Base-by-base conservation (phyloP, 2,113 vertebrate genomes). In the Mus pahari region DNA sequence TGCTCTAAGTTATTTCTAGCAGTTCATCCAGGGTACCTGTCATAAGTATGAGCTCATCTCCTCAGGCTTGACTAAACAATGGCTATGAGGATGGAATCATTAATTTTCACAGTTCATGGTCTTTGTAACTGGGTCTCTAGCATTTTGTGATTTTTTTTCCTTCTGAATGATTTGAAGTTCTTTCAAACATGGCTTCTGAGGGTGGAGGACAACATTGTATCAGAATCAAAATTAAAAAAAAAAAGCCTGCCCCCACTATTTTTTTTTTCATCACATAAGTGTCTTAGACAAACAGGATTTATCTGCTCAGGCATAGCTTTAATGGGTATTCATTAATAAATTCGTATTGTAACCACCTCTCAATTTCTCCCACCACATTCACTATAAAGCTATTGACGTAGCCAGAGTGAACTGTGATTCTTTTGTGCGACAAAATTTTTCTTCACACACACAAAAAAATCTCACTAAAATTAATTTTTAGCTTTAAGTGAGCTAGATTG, bases 401-500 rank as follows among this genome's bases (percentile, higher is more conserved):
- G 28, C 22, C 33, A 81, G 86, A 79, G 87, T 90, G 20, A 96
- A 74, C 39, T 96, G 64, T 19, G 75, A n/a, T 93, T 91, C 16
- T n/a, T 94, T 88, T 88, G 79, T 77, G 42, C 64, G 89, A 89
- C 17, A 74, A 94, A 20, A 78, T 68, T 90, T 95, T 90, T 20
- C 75, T 94, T 55, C 39, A 36, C 91, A 90, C 11, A 64, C 83
- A 81, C 24, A 36, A 48, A 42, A 64, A 84, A 62, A 39, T 5
- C 53, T 14, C 10, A 90, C n/a, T 77, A 92, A 96, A 86, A n/a
- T 93, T 39, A 64, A 88, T 50, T 91, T 95, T 96, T 90, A 83
- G 77, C 71, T 91, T 96, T 96, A 88, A 88, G 36, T n/a, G 94
- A 94, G 88, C n/a, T 83, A 90, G 31, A 66, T 48, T 93, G 55